Percentiles rank a stretch among this genome's conserved stretches.
phyloP scores from a whole-genome alignment of 1,140 invertebrate species.

The Amphibalanus amphitrite region DNA sequence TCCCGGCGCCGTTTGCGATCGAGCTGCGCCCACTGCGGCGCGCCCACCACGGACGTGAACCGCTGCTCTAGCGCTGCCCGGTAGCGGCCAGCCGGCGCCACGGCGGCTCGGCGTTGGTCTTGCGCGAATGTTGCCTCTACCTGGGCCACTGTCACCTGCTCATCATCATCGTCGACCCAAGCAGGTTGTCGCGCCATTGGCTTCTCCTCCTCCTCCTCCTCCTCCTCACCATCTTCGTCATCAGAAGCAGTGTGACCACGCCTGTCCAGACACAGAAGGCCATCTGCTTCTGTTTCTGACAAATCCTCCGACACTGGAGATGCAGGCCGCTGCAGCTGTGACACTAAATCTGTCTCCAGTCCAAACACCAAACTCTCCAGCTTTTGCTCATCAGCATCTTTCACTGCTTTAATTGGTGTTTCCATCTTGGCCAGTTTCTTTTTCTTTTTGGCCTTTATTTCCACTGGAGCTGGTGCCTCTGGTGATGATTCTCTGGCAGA shows the following conservation, averaged over 20 bases:
- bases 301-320: background rate
- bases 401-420: background rate
- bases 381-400: background rate
- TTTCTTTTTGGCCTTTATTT: no score
- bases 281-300: background rate
- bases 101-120: background rate
- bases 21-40: constrained; percentile 52
- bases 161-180: constrained; percentile 14
- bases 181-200: constrained; percentile 3
- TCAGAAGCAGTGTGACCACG: background rate
- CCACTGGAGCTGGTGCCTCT: no score
- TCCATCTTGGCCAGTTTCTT: no score
- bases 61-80: constrained; percentile 44
- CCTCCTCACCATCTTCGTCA: constrained; percentile 8
- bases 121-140: background rate
- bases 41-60: constrained; percentile 42
- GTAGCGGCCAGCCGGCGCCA: constrained; percentile 31
- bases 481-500: no score
- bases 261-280: background rate
- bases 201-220: background rate
- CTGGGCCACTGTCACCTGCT: constrained; percentile 2
- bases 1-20: constrained; percentile 26
- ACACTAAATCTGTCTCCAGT: background rate
- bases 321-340: background rate
- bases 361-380: constrained; percentile 1